Evolutionary conservation across 2,113 vertebrate genomes (phyloP).

Genomic region (Xyliphius kryptos): DNA sequence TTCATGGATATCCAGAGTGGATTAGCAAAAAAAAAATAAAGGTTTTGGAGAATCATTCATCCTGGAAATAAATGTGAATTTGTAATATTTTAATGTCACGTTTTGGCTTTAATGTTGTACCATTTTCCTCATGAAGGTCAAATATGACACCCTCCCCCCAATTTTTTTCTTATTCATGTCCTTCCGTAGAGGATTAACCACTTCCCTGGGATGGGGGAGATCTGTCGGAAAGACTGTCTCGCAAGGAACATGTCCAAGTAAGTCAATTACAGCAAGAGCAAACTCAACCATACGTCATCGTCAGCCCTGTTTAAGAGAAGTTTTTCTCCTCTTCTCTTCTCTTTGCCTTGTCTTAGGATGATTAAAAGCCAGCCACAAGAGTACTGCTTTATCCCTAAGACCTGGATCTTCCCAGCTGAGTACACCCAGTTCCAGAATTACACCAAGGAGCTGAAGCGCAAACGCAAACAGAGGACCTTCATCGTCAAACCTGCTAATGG

Average conservation of each 20-base stretch:
- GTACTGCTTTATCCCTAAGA: slow-evolving; percentile 91
- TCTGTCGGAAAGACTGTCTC: slow-evolving; percentile 98
- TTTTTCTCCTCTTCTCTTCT: too few relatives aligned
- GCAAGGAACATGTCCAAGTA: slow-evolving; percentile 99
- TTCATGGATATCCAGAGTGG: too few relatives aligned
- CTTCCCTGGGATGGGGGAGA: slow-evolving; percentile 99
- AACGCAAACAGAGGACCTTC: slow-evolving; percentile 93
- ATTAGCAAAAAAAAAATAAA: too few relatives aligned
- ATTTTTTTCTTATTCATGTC: slow-evolving; percentile 65
- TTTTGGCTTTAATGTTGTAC: too few relatives aligned
- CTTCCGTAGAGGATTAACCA: slow-evolving; percentile 96
- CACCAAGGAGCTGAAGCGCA: slow-evolving; percentile 90
- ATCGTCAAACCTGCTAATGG: slow-evolving; percentile 97
- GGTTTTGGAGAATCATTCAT: too few relatives aligned
- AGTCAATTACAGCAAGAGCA: slow-evolving; percentile 46
- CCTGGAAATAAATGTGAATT: too few relatives aligned
- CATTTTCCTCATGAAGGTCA: slow-evolving; percentile 58
- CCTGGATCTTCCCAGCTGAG: slow-evolving; percentile 95
- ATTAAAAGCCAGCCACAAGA: slow-evolving; percentile 92
- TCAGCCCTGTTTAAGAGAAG: too few relatives aligned
- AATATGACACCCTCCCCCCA: too few relatives aligned
- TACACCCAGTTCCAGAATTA: slow-evolving; percentile 98
- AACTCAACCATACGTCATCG: neutral
- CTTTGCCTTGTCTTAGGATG: slow-evolving; percentile 71
- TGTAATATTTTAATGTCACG: too few relatives aligned